Conservation (phyloP, 2,113 vertebrate species). For the Tapirus terrestris region DNA sequence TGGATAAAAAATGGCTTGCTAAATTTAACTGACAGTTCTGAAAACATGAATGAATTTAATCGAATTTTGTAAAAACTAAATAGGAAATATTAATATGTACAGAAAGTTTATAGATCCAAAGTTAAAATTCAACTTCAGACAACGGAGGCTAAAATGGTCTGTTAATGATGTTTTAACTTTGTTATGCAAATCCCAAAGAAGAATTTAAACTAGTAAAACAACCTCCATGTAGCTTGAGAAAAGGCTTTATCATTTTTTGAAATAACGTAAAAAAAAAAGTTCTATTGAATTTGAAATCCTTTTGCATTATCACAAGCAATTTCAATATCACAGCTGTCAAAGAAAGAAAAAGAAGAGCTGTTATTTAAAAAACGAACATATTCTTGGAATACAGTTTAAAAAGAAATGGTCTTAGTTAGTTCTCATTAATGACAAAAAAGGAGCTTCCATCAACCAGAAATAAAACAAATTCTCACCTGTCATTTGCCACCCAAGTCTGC, state of each 20-base stretch:
- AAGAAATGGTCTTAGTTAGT: constrained; percentile 33
- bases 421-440: constrained; percentile 45
- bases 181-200: background rate
- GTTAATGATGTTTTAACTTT: constrained; percentile 19
- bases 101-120: background rate
- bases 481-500: background rate
- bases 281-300: constrained; percentile 37
- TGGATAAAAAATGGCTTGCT: background rate
- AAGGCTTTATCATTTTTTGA: background rate
- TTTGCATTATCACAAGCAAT: constrained; percentile 39
- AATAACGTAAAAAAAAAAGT: constrained; percentile 18
- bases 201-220: constrained; percentile 28
- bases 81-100: background rate
- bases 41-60: constrained; percentile 15
- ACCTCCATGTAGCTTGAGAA: background rate
- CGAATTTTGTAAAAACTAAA: background rate
- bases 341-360: constrained; percentile 17
- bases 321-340: constrained; percentile 22
- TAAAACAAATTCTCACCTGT: constrained; percentile 24
- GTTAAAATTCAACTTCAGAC: constrained; percentile 23
- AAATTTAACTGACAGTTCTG: background rate
- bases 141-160: background rate
- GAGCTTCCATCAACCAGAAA: constrained; percentile 40
- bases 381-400: background rate
- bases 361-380: constrained; percentile 45